phyloP scores from a whole-genome alignment of 2,888 invertebrate genomes.

The Timandra comae region DNA sequence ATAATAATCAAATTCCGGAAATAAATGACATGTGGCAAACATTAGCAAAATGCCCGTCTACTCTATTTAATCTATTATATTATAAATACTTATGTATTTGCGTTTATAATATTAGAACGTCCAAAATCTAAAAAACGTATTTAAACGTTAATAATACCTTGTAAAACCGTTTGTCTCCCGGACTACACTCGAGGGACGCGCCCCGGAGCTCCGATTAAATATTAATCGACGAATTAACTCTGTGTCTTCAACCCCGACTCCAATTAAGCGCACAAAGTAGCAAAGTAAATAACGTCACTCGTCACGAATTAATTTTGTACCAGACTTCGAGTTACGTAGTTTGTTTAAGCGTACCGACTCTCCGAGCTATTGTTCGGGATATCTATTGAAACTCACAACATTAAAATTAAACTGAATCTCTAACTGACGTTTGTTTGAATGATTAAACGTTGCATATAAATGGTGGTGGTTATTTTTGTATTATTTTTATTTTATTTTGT shows the following conservation, averaged over 20 bases:
- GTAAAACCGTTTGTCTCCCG: constrained; percentile 1
- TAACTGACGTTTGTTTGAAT: no score
- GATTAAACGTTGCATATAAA: no score
- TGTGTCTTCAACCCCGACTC: constrained; percentile 62
- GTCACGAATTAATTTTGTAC: constrained; percentile 66
- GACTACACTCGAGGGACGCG: constrained; percentile 8
- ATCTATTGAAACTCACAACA: background rate
- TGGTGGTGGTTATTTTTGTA: no score
- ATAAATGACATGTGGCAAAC: no score
- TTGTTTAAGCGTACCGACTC: constrained; percentile 59
- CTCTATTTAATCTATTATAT: no score
- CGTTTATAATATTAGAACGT: no score
- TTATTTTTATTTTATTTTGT: no score
- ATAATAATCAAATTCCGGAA: no score
- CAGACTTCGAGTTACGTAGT: constrained; percentile 28
- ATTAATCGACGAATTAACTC: constrained; percentile 73
- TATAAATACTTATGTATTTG: no score
- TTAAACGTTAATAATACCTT: no score
- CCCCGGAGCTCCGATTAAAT: constrained; percentile 55
- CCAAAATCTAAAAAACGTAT: no score
- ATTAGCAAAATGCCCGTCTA: no score
- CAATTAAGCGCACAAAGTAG: constrained; percentile 73
- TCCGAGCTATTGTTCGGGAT: constrained; percentile 15
- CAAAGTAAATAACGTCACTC: constrained; percentile 64
- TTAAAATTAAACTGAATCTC: background rate